phyloP scores from a whole-genome alignment of 1,140 invertebrate genomes.

The Hyphantria cunea region DNA sequence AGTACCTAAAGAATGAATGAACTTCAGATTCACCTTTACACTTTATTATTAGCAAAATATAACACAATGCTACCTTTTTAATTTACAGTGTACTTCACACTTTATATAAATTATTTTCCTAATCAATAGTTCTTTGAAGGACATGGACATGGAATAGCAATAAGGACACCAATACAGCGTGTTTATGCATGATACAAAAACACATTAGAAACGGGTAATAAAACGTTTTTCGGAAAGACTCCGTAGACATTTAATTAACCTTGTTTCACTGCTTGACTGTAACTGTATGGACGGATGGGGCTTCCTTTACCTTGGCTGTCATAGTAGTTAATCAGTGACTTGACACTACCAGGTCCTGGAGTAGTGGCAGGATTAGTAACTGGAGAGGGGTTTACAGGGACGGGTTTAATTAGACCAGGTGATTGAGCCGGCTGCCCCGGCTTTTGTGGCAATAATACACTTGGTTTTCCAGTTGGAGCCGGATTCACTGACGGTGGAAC shows the following conservation, averaged over 20 bases:
- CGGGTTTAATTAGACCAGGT: slow-evolving; percentile 51
- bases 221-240: too few relatives aligned
- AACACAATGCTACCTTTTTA: too few relatives aligned
- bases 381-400: slow-evolving; percentile 50
- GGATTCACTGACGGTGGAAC: slow-evolving; percentile 10
- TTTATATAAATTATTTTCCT: too few relatives aligned
- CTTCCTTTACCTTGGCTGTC: slow-evolving; percentile 71
- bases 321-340: slow-evolving; percentile 69
- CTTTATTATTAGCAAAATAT: too few relatives aligned
- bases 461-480: slow-evolving; percentile 22
- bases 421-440: slow-evolving; percentile 27
- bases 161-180: too few relatives aligned
- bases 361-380: slow-evolving; percentile 56
- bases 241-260: slow-evolving; percentile 39
- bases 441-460: slow-evolving; percentile 9
- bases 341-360: slow-evolving; percentile 68
- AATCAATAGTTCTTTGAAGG: too few relatives aligned
- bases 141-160: too few relatives aligned
- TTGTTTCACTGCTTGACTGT: slow-evolving; percentile 73
- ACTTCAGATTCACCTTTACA: too few relatives aligned
- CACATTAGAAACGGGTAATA: too few relatives aligned
- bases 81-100: too few relatives aligned
- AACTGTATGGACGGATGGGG: slow-evolving; percentile 65
- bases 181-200: too few relatives aligned
- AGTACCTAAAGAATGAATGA: too few relatives aligned